Evolutionary conservation across 1,140 invertebrate genomes (phyloP), one percentile per base, ranked within the genome.

Genomic region (Macrotrachela quadricornifera): DNA sequence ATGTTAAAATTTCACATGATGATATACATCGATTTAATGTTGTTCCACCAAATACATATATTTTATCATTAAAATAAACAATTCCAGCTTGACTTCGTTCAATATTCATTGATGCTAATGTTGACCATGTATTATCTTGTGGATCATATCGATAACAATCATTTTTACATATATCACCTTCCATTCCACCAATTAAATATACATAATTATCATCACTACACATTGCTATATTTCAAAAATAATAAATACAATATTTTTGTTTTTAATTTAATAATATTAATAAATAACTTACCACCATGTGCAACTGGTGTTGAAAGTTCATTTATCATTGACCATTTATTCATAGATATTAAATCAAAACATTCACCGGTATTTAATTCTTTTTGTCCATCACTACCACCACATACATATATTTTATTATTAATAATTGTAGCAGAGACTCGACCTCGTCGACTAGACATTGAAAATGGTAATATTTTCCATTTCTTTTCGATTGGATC

Each of bases 401-500:
- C 53, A 36, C 49, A 46, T 14, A 54, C 53, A 49, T 49, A 54
- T 15, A 54, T 54, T 14, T 21, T 49, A 41, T 37, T 45, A 39
- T 54, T 36, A 14, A 54, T 17, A 37, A 15, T 36, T 3, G 44
- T 46, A 15, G 45, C 48, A 14, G 53, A 44, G 14, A 39, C 53
- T n/a, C 83, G 71, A 11, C 80, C 83, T 49, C 83, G 66, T 37
- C 77, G 75, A 60, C 76, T 72, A 38, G 69, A 72, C 82, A 86
- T 83, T 16, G 75, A 66, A 30, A 30, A 30, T 0, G 78, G 72
- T 57, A 82, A 62, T 4, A 67, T 60, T 21, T 71, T 66, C 82
- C 83, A 85, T 36, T 63, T 70, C 62, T 84, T 85, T 6, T 65
- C 70, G 40, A 70, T 67, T 4, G 79, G 75, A 61, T 80, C 73